phyloP scores from a whole-genome alignment of 1,140 invertebrate species.

The Lethrus apterus region DNA sequence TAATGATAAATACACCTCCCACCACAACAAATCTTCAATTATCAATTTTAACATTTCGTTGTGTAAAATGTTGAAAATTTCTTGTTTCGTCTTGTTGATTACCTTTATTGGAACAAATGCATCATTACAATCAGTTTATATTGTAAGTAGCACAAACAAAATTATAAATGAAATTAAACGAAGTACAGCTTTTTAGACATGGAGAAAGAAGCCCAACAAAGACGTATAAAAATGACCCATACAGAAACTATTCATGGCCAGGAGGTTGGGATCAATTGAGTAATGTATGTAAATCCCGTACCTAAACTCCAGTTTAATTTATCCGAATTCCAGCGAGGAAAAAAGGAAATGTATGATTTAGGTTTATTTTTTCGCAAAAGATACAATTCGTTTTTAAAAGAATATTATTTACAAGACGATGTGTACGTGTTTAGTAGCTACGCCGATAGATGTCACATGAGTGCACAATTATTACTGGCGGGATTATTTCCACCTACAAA shows the following conservation, averaged over 20 bases:
- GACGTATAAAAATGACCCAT: constrained; percentile 63
- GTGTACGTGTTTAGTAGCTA: constrained; percentile 65
- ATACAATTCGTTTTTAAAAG: constrained; percentile 58
- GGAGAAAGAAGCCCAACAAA: constrained; percentile 63
- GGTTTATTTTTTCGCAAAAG: constrained; percentile 61
- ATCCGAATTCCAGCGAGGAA: constrained; percentile 56
- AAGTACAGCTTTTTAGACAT: constrained; percentile 60
- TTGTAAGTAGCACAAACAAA: too few relatives aligned
- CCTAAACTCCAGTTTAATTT: not conserved
- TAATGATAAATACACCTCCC: too few relatives aligned
- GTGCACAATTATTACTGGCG: constrained; percentile 69
- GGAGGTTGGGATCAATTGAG: constrained; percentile 62
- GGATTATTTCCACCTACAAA: constrained; percentile 67
- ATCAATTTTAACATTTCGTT: too few relatives aligned
- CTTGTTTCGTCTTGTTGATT: too few relatives aligned
- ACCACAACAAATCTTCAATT: too few relatives aligned
- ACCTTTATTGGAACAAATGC: too few relatives aligned
- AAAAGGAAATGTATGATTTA: constrained; percentile 63
- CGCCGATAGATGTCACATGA: constrained; percentile 75
- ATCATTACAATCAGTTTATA: too few relatives aligned
- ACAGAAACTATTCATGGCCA: constrained; percentile 59
- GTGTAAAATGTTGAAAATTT: too few relatives aligned
- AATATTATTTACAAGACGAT: constrained; percentile 53
- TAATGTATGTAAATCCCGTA: constrained; percentile 49
- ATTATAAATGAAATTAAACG: not conserved